Conservation (phyloP, 2,797 vertebrate genomes). For the Artibeus jamaicensis region DNA sequence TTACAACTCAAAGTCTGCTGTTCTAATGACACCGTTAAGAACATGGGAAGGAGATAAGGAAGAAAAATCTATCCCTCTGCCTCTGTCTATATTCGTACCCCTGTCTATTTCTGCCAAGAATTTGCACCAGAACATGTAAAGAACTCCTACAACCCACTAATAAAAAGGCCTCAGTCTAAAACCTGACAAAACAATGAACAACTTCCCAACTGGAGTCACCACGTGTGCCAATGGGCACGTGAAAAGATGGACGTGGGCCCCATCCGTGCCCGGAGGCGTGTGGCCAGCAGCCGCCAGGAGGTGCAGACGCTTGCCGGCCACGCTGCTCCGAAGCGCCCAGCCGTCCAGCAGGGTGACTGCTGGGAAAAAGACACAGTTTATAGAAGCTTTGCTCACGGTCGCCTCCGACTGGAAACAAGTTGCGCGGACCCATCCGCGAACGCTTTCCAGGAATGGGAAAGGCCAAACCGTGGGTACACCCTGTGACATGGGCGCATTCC, state of each 20-base stretch:
- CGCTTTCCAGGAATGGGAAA: background rate
- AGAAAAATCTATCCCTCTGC: background rate
- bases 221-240: background rate
- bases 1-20: background rate
- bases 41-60: background rate
- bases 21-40: background rate
- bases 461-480: fast-evolving
- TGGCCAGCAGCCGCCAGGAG: too few species aligned
- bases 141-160: background rate
- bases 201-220: background rate
- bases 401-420: background rate
- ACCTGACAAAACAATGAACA: background rate
- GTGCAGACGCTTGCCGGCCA: fast-evolving
- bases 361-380: background rate
- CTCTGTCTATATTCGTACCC: background rate
- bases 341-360: background rate
- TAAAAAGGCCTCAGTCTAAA: background rate
- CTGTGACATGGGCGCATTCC: fast-evolving
- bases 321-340: background rate
- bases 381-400: background rate
- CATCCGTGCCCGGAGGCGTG: too few species aligned
- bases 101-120: background rate
- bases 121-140: background rate
- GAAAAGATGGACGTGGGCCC: background rate
- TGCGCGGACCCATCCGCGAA: fast-evolving